Conservation (phyloP, 1,140 invertebrate genomes). For the Brachionus calyciflorus region DNA sequence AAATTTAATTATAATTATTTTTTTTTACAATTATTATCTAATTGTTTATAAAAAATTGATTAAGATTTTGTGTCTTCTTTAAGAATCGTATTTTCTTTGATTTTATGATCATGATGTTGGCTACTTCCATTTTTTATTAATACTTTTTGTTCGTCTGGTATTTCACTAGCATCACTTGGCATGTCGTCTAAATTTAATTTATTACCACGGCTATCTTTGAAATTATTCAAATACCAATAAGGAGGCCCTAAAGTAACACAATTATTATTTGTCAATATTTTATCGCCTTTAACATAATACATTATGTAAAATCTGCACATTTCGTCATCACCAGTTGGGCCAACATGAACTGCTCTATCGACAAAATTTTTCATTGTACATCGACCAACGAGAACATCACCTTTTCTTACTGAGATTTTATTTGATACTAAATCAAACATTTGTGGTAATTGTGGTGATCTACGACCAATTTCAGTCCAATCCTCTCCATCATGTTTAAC, state of each 20-base stretch:
- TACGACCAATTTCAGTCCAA: constrained; percentile 59
- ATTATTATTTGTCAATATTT: not conserved
- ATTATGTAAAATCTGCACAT: constrained; percentile 47
- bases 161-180: constrained; percentile 36
- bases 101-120: not conserved
- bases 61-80: no score
- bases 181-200: not conserved
- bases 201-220: constrained; percentile 7
- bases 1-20: no score
- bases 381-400: constrained; percentile 44
- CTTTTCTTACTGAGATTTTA: constrained; percentile 36
- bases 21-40: no score
- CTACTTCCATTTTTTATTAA: not conserved
- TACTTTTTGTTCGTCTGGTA: constrained; percentile 4
- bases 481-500: constrained; percentile 52
- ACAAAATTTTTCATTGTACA: constrained; percentile 48
- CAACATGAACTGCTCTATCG: constrained; percentile 18
- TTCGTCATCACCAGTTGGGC: constrained; percentile 47
- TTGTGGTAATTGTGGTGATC: constrained; percentile 58
- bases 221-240: constrained; percentile 39
- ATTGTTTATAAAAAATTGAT: no score
- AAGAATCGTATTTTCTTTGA: not conserved
- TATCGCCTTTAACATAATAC: constrained; percentile 42
- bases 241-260: constrained; percentile 39
- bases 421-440: constrained; percentile 49